Conservation (phyloP, 2,113 vertebrate species). For the Saguinus imperator region DNA sequence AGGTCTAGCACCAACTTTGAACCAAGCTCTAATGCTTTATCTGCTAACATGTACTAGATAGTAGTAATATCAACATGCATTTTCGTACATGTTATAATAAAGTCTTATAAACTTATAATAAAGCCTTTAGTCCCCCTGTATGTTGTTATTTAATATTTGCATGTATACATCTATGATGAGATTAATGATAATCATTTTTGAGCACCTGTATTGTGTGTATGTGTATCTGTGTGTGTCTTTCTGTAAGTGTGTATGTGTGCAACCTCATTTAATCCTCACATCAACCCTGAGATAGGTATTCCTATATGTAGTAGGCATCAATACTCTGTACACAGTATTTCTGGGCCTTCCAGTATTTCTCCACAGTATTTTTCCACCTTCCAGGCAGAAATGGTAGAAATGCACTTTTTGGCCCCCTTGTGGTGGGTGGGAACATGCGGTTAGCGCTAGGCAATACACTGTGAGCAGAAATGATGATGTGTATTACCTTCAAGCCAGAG, state of each 20-base stretch:
- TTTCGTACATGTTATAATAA: background rate
- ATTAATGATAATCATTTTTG: background rate
- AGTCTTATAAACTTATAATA: background rate
- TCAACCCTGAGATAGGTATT: background rate
- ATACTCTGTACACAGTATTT: background rate
- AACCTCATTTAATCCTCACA: background rate
- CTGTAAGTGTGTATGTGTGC: too few species aligned
- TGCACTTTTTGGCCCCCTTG: background rate
- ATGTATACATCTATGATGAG: background rate
- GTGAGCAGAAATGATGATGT: background rate
- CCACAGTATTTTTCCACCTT: background rate
- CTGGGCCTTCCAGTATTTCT: background rate
- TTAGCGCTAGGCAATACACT: background rate
- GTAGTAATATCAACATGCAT: background rate
- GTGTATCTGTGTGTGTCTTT: too few species aligned
- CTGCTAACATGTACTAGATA: background rate
- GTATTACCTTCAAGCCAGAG: slow-evolving; percentile 2
- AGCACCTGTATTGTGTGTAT: background rate
- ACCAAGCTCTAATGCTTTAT: background rate
- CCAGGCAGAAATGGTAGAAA: background rate
- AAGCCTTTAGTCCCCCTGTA: background rate
- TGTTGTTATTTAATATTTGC: background rate
- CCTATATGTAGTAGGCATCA: background rate
- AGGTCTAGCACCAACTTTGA: background rate
- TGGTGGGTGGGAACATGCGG: background rate